These are phyloP conservation scores for Syngnathus acus DNA, from an alignment of 2,797 vertebrate genomes.

Conservation along the genomic window DNA sequence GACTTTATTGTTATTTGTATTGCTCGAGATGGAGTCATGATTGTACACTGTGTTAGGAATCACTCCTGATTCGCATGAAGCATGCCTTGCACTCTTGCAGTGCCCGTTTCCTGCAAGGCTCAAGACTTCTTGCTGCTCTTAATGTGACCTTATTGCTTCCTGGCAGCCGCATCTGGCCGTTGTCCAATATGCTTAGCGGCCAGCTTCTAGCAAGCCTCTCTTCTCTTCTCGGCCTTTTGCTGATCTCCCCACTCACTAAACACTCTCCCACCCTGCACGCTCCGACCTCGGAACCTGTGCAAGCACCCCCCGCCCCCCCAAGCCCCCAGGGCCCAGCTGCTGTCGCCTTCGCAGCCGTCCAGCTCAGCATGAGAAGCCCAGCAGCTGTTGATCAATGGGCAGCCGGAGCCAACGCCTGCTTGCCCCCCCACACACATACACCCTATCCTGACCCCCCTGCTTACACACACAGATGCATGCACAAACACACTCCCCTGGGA, in stretches of 20 bases:
- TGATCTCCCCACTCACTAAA: background rate
- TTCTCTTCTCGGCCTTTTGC: slow-evolving; percentile 18
- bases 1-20: too few species aligned
- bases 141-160: slow-evolving; percentile 30
- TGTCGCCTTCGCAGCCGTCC: slow-evolving; percentile 64
- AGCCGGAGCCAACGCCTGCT: slow-evolving; percentile 68
- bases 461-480: slow-evolving; percentile 29
- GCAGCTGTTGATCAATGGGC: slow-evolving; percentile 76
- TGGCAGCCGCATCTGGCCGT: slow-evolving; percentile 44
- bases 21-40: too few species aligned
- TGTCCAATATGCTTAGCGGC: slow-evolving; percentile 19
- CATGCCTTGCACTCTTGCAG: too few species aligned
- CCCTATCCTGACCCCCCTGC: slow-evolving; percentile 40
- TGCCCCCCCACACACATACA: slow-evolving; percentile 14
- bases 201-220: slow-evolving; percentile 18
- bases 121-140: background rate
- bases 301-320: slow-evolving; percentile 3
- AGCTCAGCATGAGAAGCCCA: slow-evolving; percentile 69
- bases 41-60: too few species aligned
- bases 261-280: slow-evolving; percentile 17
- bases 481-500: slow-evolving; percentile 57
- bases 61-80: too few species aligned
- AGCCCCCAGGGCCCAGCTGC: slow-evolving; percentile 49
- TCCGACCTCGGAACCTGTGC: slow-evolving; percentile 43
- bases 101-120: background rate